Base-by-base conservation (phyloP, 2,797 vertebrate genomes). In the Knipowitschia caucasica region DNA sequence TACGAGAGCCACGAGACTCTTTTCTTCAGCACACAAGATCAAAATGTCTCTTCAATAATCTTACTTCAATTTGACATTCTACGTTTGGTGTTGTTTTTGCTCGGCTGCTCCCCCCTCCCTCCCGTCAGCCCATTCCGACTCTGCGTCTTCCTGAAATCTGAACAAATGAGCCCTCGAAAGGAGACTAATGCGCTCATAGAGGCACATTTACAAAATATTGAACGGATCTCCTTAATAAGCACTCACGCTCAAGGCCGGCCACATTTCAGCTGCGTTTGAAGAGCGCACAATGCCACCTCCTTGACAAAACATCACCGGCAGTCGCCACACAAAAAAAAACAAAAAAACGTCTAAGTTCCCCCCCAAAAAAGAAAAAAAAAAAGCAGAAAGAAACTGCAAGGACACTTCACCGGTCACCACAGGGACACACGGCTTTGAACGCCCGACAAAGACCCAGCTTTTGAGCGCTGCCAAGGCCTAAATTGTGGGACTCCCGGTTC, bases 401-500 rank as follows among this genome's bases (percentile, higher is more conserved):
- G 54, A 60, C 65, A 50, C 27, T 4, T 52, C 59, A 65, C 36
- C 43, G 51, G 43, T 12, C 10, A 44, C 33, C 27, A 18, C 24
- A 17, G 15, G 43, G 26, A 57, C 50, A 62, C 61, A 49, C 7
- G 12, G 12, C 20, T 36, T 59, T 70, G 47, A 26, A 31, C 69
- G 11, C 59, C 49, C 14, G 52, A 50, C 20, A 27, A 2, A 5
- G 18, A 56, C 44, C 44, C 36, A 4, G 26, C 53, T 36, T 64
- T 44, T 53, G 6, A 0, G 20, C 58, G 21, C 12, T 42, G 34
- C 42, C 23, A 9, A 34, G 57, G 42, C 44, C 12, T 53, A 49
- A 68, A 51, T 12, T 35, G 20, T 31, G 30, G 53, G n/a, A 52
- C 68, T 67, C 12, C 20, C 8, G 59, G 55, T 62, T 73, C 71